Evolutionary conservation across 2,888 invertebrate genomes (phyloP), one percentile per base, ranked within the genome.

Genomic region (Nomada flava): DNA sequence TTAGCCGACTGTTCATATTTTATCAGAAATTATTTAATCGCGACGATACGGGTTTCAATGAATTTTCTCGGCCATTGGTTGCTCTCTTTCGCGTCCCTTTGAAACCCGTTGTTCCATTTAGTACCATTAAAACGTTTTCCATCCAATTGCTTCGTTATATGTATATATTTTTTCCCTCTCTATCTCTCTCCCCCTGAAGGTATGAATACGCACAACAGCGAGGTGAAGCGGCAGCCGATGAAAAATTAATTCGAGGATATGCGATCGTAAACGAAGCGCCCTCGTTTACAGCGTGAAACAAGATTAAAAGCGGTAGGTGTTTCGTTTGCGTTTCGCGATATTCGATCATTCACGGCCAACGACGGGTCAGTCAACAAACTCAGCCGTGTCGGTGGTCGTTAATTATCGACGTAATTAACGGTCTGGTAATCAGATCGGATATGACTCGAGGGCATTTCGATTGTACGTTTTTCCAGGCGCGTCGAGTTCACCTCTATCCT

Each of bases 401-500:
- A 86, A 86, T 86, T 86, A 86, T 79, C 85, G 78, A 53, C 70
- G 78, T 86, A 86, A 86, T 86, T 87, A 86, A 83, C 78, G 69
- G 67, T 29, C 75, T 62, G 69, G 78, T 78, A 78, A 77, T 82
- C 73, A 74, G 78, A 87, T 79, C 74, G 64, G 65, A 44, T 53
- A 84, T 74, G 67, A 73, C 82, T 76, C 75, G 57, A 29, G 82
- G 79, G 81, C 60, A 71, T 78, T 79, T 67, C 78, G 69, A 82
- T 76, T 76, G 84, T 68, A 74, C 78, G 78, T 84, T 84, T 86
- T 86, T 76, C 59, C 60, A n/a, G 47, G n/a, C 62, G 36, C 52
- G 44, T 18, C n/a, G 53, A 68, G 60, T 74, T 73, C 76, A 71
- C 64, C 50, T 68, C 65, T 65, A 57, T 79, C 74, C 52, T 64